Evolutionary conservation across 2,797 vertebrate species (phyloP), one percentile per base, ranked within the genome.

Genomic region (Scolopax bukidnonensis): DNA sequence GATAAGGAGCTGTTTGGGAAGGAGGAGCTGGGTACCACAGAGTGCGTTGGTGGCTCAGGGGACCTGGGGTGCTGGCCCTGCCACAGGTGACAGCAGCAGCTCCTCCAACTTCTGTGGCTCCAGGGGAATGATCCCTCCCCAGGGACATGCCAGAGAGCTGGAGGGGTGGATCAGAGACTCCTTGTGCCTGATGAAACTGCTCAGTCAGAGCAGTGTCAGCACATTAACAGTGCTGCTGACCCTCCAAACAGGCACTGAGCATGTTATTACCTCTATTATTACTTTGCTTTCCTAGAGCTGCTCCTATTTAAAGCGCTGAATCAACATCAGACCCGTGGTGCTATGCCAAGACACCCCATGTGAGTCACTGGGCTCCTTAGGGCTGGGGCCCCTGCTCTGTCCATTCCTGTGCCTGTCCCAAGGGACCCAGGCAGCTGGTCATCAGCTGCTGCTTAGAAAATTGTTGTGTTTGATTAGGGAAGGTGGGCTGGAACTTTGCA

Each of bases 401-500:
- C 33, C 67, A 0, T 17, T 15, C 30, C 33, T 10, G 47, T 2
- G 54, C 41, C 48, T 43, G 17, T 3, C 47, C 0, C 0, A 11
- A 32, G 36, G 8, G 7, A 24, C 32, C 24, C 51, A 18, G 75
- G 50, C 36, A 76, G 79, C 53, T 13, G 24, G 16, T 32, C 33
- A 47, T 18, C 3, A n/a, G 79, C 75, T 53, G 68, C 50, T 32
- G 60, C 51, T 81, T 30, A 12, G 51, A 28, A 51, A 64, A 36
- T 8, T 3, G 4, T 11, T 69, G 57, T 25, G 57, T 25, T 87
- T 60, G 57, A 30, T 40, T 6, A 38, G n/a, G 21, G 43, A 63
- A 50, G 36, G 18, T 45, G 19, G 32, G 41, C 56, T 81, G 76
- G 51, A 47, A 30, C 30, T 53, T 40, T 36, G 30, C 15, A n/a